Conservation (phyloP, 2,797 vertebrate genomes). For the Aythya fuligula region DNA sequence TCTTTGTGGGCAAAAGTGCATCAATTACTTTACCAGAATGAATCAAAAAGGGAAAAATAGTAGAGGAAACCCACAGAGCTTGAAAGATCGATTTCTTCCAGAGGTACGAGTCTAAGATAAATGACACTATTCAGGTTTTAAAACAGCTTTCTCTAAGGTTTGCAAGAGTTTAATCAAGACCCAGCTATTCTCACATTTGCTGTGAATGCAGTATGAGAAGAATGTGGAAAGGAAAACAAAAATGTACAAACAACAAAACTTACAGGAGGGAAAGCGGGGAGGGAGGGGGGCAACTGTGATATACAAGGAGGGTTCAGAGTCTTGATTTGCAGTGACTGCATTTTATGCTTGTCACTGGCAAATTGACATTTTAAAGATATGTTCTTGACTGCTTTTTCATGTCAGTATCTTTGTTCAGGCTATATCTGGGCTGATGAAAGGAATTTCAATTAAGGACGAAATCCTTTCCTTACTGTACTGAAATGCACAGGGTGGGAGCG, state of each 20-base stretch:
- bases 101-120: conserved; percentile 19
- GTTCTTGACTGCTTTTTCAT: conserved; percentile 67
- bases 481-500: conserved; percentile 49
- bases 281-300: not conserved
- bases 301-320: conserved; percentile 7
- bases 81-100: conserved; percentile 17
- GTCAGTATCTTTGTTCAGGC: conserved; percentile 69
- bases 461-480: conserved; percentile 42
- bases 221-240: conserved; percentile 59
- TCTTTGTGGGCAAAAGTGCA: not conserved
- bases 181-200: conserved; percentile 25
- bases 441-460: conserved; percentile 73
- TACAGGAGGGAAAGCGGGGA: not conserved
- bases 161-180: conserved; percentile 50
- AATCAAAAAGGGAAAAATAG: not conserved
- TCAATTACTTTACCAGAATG: conserved; percentile 9
- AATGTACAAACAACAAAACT: conserved; percentile 36
- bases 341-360: conserved; percentile 67
- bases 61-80: not conserved
- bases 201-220: conserved; percentile 49
- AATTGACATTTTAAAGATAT: conserved; percentile 69
- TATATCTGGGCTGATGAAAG: conserved; percentile 71
- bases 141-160: conserved; percentile 34
- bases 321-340: conserved; percentile 53
- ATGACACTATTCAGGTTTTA: conserved; percentile 22